These are phyloP conservation scores for Proctacanthus coquilletti DNA, from an alignment of 1,140 invertebrate species.

Conservation along the genomic window DNA sequence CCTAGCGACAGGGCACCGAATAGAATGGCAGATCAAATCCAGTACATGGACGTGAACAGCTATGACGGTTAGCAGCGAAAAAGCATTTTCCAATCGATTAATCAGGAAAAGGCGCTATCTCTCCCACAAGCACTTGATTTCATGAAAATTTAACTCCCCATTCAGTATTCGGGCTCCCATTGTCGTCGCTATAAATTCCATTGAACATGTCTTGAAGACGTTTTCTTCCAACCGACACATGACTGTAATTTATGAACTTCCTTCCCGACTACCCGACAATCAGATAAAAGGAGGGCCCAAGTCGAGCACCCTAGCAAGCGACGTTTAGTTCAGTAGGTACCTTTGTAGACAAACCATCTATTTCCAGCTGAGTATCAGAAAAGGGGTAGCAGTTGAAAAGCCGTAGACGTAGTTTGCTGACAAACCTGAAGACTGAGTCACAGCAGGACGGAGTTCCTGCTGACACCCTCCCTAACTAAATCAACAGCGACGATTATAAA, in stretches of 20 bases:
- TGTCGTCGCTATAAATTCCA: conserved; percentile 1
- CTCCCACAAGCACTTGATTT: too few relatives aligned
- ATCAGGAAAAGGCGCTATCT: too few relatives aligned
- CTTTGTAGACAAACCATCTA: too few relatives aligned
- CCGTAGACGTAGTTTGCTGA: not conserved
- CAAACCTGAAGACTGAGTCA: not conserved
- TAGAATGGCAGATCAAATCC: too few relatives aligned
- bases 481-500: not conserved
- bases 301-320: too few relatives aligned
- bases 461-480: not conserved
- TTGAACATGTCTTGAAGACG: not conserved
- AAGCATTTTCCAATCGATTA: too few relatives aligned
- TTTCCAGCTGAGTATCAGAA: too few relatives aligned
- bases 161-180: not conserved
- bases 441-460: not conserved
- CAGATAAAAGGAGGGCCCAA: not conserved
- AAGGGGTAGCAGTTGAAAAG: too few relatives aligned
- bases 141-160: not conserved
- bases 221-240: not conserved
- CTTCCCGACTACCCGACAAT: not conserved
- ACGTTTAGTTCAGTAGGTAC: too few relatives aligned
- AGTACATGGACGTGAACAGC: too few relatives aligned
- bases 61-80: too few relatives aligned
- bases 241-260: conserved; percentile 1
- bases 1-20: too few relatives aligned